A percentile compares a stretch with the other conserved stretches of the same genome.
phyloP scores from a whole-genome alignment of 1,140 invertebrate genomes.

The Drosophila seguyi region DNA sequence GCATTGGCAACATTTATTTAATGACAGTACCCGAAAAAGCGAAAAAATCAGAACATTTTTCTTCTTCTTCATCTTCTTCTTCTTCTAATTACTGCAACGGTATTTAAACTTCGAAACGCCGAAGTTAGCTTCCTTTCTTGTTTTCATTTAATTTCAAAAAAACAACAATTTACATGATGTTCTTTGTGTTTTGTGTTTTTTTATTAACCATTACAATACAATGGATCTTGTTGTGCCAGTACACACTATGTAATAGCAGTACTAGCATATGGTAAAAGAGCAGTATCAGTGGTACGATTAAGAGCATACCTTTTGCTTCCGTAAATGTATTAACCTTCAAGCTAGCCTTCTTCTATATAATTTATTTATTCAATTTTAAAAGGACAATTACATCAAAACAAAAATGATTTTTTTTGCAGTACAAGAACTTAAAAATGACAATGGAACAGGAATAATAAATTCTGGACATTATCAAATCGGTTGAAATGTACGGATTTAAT shows the following conservation, averaged over 20 bases:
- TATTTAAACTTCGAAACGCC: too few relatives aligned
- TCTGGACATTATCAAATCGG: not conserved
- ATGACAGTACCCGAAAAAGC: too few relatives aligned
- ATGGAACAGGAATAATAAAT: not conserved
- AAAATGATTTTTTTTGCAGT: not conserved
- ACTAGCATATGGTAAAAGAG: conserved; percentile 1
- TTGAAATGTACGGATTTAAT: not conserved
- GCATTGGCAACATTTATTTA: too few relatives aligned
- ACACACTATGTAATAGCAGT: conserved; percentile 1
- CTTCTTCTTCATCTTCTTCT: too few relatives aligned
- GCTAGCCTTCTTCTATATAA: too few relatives aligned
- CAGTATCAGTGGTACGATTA: not conserved
- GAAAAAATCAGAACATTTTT: too few relatives aligned
- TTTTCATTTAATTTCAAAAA: too few relatives aligned
- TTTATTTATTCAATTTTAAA: not conserved
- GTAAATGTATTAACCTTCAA: not conserved
- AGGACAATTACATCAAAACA: not conserved
- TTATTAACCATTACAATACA: conserved; percentile 17
- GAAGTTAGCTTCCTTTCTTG: too few relatives aligned
- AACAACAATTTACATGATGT: too few relatives aligned
- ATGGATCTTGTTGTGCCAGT: conserved; percentile 2
- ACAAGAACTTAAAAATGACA: not conserved
- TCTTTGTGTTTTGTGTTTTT: not conserved
- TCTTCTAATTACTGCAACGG: too few relatives aligned
- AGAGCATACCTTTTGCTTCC: not conserved